Conservation (phyloP, 2,888 invertebrate genomes). For the Atethmia centrago region DNA sequence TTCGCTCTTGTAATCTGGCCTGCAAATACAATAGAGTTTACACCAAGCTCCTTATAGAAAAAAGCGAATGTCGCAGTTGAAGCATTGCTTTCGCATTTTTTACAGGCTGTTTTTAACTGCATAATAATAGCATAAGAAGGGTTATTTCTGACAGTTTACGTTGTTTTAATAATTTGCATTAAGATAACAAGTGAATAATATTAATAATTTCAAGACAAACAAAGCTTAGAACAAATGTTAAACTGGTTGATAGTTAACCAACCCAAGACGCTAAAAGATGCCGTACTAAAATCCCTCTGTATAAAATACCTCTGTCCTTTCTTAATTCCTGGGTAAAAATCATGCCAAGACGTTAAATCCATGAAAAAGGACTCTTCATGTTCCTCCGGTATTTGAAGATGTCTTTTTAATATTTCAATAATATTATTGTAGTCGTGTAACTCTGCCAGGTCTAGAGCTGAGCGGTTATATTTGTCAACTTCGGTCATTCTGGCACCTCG, state of each 20-base stretch:
- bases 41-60: slow-evolving; percentile 1
- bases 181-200: neutral
- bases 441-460: slow-evolving; percentile 89
- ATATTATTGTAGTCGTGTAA: slow-evolving; percentile 88
- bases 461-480: slow-evolving; percentile 87
- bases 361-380: slow-evolving; percentile 67
- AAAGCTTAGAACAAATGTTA: neutral
- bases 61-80: neutral
- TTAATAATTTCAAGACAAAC: no score
- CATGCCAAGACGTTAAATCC: slow-evolving; percentile 83
- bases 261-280: neutral
- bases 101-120: slow-evolving; percentile 1
- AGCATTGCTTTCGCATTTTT: slow-evolving; percentile 22
- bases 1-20: slow-evolving; percentile 88
- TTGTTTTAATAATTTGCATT: neutral
- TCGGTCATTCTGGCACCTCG: slow-evolving; percentile 87
- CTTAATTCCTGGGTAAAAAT: slow-evolving; percentile 88
- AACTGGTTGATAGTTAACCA: neutral
- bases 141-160: neutral
- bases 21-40: slow-evolving; percentile 65
- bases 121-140: no score
- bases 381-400: slow-evolving; percentile 74
- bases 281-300: no score
- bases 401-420: slow-evolving; percentile 81
- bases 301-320: slow-evolving; percentile 79